phyloP scores from a whole-genome alignment of 2,113 vertebrate species.

The Aptenodytes patagonicus region DNA sequence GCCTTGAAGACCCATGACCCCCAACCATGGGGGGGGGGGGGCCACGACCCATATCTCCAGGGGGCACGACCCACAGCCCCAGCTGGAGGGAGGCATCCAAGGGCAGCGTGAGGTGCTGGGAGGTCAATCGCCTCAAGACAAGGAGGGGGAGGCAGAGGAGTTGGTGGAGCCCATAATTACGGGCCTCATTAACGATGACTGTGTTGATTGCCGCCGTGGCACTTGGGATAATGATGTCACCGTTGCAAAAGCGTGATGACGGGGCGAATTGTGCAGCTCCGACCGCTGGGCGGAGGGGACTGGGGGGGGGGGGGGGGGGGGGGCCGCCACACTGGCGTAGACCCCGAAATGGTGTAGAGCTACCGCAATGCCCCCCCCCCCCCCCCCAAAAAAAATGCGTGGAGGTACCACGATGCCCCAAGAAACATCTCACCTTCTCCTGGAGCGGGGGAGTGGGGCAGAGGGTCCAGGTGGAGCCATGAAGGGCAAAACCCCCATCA shows the following conservation, averaged over 20 bases:
- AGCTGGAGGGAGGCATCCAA: neutral
- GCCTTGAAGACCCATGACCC: neutral
- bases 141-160: neutral
- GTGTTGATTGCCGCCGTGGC: neutral
- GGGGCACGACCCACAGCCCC: neutral
- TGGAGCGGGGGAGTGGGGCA: too few species aligned
- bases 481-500: fast-evolving
- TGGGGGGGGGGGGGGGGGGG: fast-evolving
- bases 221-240: neutral
- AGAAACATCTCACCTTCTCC: neutral
- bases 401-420: neutral
- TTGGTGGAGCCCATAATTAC: neutral
- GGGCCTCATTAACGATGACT: neutral
- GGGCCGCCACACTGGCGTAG: too few species aligned
- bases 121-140: neutral
- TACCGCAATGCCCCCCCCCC: neutral
- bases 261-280: neutral
- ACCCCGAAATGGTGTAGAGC: neutral
- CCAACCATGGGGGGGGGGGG: neutral
- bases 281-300: neutral
- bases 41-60: neutral
- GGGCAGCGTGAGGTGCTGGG: neutral
- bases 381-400: too few species aligned
- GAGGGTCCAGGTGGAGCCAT: neutral
- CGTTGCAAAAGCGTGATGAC: neutral